A percentile compares a stretch with the other conserved stretches of the same genome.
Evolutionary conservation across 2,888 invertebrate species (phyloP).

Genomic region (Dendrolimus houi): DNA sequence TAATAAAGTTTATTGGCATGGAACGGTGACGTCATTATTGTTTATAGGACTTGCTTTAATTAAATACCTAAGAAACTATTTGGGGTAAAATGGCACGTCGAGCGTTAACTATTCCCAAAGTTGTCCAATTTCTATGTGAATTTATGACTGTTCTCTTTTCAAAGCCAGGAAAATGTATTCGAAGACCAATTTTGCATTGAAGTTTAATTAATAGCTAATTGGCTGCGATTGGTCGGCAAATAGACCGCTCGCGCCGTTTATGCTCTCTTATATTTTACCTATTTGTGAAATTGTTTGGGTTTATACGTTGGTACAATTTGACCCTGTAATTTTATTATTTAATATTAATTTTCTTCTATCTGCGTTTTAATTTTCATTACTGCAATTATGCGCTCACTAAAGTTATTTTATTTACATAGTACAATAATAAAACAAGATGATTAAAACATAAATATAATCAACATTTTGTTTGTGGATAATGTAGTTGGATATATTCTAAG

Average conservation of each 20-base stretch:
- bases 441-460: too few species aligned
- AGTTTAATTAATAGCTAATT: constrained; percentile 11
- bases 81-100: constrained; percentile 28
- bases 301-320: not conserved
- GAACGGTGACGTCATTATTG: constrained; percentile 26
- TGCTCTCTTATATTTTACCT: not conserved
- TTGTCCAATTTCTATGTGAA: constrained; percentile 42
- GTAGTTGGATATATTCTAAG: too few species aligned
- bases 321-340: not conserved
- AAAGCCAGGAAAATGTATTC: constrained; percentile 24
- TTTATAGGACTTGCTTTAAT: constrained; percentile 26
- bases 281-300: not conserved
- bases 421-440: too few species aligned
- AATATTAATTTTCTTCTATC: not conserved
- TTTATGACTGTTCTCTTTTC: constrained; percentile 29
- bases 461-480: too few species aligned
- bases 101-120: constrained; percentile 35
- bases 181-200: constrained; percentile 11
- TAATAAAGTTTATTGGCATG: constrained; percentile 2
- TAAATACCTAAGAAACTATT: constrained; percentile 45
- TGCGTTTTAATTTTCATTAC: not conserved
- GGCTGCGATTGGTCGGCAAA: not conserved
- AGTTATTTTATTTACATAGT: too few species aligned
- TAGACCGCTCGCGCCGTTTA: not conserved
- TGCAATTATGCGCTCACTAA: too few species aligned